These are phyloP conservation scores for Ancistrus triradiatus DNA, from an alignment of 2,113 vertebrate species.

Conservation along the genomic window DNA sequence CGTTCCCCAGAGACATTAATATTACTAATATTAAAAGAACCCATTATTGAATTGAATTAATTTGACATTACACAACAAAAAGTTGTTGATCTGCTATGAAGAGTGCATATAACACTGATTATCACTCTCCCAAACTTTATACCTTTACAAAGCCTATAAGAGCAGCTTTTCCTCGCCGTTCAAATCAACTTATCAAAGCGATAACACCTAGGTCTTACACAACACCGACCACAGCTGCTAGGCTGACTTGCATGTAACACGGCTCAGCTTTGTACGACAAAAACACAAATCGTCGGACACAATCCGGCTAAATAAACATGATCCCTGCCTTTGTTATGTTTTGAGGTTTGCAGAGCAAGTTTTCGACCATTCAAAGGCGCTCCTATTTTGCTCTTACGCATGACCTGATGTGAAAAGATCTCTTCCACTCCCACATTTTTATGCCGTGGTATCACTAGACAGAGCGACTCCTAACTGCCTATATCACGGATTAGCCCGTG, in stretches of 20 bases:
- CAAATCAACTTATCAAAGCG: background rate
- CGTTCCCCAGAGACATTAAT: conserved; percentile 12
- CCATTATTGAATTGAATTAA: too few species aligned
- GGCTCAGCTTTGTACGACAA: too few species aligned
- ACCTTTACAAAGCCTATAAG: too few species aligned
- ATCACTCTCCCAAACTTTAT: too few species aligned
- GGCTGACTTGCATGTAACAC: too few species aligned
- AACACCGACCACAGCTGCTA: background rate
- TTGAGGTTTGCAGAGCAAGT: background rate
- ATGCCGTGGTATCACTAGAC: conserved; percentile 38
- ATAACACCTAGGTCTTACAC: background rate
- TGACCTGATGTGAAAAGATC: conserved; percentile 33
- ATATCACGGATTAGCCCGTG: conserved; percentile 33
- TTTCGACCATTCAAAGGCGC: background rate
- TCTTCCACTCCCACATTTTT: conserved; percentile 40
- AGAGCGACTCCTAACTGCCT: conserved; percentile 31
- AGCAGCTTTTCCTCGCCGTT: too few species aligned
- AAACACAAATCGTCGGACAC: too few species aligned
- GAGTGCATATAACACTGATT: too few species aligned
- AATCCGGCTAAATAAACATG: background rate
- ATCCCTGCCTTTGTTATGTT: background rate
- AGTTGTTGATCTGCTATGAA: too few species aligned
- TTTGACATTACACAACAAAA: too few species aligned
- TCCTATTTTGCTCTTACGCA: conserved; percentile 22
- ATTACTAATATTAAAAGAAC: conserved; percentile 31